These are phyloP conservation scores for Hypanus sabinus DNA, from an alignment of 2,113 vertebrate species.

Conservation along the genomic window DNA sequence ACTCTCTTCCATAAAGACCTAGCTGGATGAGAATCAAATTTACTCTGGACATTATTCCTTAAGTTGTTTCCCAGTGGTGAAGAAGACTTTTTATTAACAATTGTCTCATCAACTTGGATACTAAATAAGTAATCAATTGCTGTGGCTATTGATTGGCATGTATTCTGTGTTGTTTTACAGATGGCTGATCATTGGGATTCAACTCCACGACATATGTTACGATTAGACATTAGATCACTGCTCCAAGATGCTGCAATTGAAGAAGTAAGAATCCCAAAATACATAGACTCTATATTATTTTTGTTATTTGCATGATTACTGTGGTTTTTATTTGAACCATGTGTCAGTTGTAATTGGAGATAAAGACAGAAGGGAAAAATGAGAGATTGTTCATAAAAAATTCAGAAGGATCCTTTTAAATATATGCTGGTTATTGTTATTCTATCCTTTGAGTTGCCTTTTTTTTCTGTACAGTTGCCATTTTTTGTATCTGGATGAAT, in stretches of 20 bases:
- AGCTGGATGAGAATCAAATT: neutral
- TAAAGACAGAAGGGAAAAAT: neutral
- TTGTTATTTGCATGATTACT: neutral
- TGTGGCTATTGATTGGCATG: neutral
- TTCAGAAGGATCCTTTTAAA: neutral
- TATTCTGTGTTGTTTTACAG: conserved; percentile 50
- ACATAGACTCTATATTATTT: neutral
- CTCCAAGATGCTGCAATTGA: conserved; percentile 96
- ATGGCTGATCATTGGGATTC: conserved; percentile 89
- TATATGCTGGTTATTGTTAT: neutral
- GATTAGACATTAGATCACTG: conserved; percentile 89
- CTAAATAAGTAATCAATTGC: neutral
- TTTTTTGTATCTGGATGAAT: neutral
- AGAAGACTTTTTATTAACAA: neutral
- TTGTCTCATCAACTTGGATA: neutral
- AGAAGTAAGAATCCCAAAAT: conserved; percentile 64
- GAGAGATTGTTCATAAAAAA: neutral
- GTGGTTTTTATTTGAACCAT: neutral
- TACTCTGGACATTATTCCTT: neutral
- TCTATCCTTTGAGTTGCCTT: neutral
- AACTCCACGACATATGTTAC: conserved; percentile 92
- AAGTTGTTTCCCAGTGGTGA: neutral
- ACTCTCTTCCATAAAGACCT: neutral
- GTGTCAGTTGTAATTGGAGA: neutral
- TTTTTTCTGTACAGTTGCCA: too few species aligned